Conservation (phyloP, 2,113 vertebrate species). For the Pavo muticus region DNA sequence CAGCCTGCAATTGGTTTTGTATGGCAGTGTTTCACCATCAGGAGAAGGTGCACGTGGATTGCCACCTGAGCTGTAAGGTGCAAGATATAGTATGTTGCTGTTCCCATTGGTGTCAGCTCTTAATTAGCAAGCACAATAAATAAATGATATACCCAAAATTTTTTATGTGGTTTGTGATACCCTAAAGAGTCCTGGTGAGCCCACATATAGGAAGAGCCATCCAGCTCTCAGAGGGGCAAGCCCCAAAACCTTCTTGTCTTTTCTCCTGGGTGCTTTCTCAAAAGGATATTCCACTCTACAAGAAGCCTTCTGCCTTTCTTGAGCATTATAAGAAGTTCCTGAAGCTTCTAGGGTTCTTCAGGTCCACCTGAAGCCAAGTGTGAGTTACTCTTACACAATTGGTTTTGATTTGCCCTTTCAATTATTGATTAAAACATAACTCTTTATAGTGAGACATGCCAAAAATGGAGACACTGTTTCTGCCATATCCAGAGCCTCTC, state of each 20-base stretch:
- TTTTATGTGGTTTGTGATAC: fast-evolving
- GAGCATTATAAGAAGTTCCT: neutral
- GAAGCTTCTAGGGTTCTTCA: neutral
- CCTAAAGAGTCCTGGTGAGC: neutral
- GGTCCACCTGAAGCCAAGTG: neutral
- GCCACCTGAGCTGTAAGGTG: neutral
- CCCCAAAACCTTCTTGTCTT: neutral
- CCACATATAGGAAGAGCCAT: fast-evolving
- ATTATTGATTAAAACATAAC: neutral
- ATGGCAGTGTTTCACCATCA: fast-evolving
- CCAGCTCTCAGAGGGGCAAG: neutral
- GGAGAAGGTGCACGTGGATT: neutral
- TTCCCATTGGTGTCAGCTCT: neutral
- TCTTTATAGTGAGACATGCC: neutral
- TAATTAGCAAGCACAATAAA: neutral
- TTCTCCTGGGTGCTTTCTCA: neutral
- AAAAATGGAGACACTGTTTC: neutral
- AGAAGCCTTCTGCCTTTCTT: neutral
- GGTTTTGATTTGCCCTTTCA: neutral
- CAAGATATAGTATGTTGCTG: neutral
- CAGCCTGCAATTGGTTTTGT: neutral
- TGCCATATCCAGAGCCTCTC: neutral
- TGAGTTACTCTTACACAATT: neutral
- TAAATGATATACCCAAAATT: neutral
- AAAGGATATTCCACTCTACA: neutral